Percentiles rank a stretch among this genome's conserved stretches.
phyloP scores from a whole-genome alignment of 2,113 vertebrate species.

The Ameiurus melas region DNA sequence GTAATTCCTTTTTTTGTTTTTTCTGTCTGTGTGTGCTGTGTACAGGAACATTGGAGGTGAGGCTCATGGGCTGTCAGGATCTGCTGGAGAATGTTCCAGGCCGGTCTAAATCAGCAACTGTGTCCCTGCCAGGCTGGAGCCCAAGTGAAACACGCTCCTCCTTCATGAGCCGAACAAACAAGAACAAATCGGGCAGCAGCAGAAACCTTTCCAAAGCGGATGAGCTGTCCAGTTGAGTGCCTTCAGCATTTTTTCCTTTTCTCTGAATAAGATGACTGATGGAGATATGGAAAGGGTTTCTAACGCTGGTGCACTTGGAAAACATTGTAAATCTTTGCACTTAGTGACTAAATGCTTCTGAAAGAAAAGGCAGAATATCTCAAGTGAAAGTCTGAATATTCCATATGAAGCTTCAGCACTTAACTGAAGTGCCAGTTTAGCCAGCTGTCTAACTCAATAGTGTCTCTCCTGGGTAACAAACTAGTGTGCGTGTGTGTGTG shows the following conservation, averaged over 20 bases:
- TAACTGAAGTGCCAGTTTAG: background rate
- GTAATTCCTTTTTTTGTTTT: background rate
- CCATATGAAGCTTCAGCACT: background rate
- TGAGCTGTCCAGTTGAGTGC: constrained; percentile 94
- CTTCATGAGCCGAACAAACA: constrained; percentile 93
- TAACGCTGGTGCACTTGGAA: background rate
- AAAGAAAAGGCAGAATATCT: background rate
- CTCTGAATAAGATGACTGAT: background rate
- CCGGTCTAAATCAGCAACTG: constrained; percentile 88
- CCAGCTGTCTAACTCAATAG: background rate
- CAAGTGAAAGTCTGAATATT: background rate
- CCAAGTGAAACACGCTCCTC: constrained; percentile 93
- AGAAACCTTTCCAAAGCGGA: constrained; percentile 92
- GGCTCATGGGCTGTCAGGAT: constrained; percentile 98
- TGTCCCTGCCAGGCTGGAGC: constrained; percentile 92
- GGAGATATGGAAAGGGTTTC: background rate
- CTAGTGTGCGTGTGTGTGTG: no score
- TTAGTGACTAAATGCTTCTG: background rate
- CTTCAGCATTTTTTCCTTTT: background rate
- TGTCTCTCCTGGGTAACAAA: background rate
- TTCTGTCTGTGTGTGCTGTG: constrained; percentile 19
- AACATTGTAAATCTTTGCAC: background rate
- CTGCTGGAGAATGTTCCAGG: constrained; percentile 96
- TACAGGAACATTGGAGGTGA: constrained; percentile 94
- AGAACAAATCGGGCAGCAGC: constrained; percentile 87